Evolutionary conservation across 2,797 vertebrate species (phyloP).

Genomic region (Pangasius krempfi): DNA sequence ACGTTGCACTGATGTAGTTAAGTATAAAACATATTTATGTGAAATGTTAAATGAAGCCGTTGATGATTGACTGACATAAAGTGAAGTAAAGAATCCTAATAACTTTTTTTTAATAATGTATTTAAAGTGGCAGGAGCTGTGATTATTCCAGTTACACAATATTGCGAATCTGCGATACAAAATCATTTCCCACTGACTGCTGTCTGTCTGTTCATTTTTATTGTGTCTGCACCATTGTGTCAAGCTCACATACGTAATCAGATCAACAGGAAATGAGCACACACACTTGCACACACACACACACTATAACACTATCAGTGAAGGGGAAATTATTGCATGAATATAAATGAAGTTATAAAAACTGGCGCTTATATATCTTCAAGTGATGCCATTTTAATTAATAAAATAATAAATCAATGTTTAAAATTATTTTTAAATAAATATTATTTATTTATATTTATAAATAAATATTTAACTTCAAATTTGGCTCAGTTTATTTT

Average conservation of each 20-base stretch:
- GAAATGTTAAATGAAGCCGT: background rate
- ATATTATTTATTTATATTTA: too few relatives aligned
- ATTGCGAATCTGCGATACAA: constrained; percentile 86
- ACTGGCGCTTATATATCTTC: background rate
- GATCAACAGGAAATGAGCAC: constrained; percentile 89
- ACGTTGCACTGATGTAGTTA: background rate
- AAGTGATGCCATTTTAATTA: background rate
- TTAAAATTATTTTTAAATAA: background rate
- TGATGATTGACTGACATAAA: background rate
- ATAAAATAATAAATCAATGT: background rate
- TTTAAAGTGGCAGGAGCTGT: constrained; percentile 95
- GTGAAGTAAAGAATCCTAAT: background rate
- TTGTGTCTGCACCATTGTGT: constrained; percentile 91
- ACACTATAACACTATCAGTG: constrained; percentile 69
- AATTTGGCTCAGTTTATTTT: too few relatives aligned
- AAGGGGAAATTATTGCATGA: constrained; percentile 75
- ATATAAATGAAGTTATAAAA: constrained; percentile 74
- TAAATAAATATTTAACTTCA: background rate
- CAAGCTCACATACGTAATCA: constrained; percentile 86
- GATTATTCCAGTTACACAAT: constrained; percentile 96
- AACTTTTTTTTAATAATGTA: constrained; percentile 68
- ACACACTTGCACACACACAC: constrained; percentile 62
- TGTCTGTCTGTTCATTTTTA: constrained; percentile 86
- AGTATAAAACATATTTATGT: background rate
- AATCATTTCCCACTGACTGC: constrained; percentile 95